phyloP scores from a whole-genome alignment of 2,113 vertebrate genomes.

The Dicaeum eximium region DNA sequence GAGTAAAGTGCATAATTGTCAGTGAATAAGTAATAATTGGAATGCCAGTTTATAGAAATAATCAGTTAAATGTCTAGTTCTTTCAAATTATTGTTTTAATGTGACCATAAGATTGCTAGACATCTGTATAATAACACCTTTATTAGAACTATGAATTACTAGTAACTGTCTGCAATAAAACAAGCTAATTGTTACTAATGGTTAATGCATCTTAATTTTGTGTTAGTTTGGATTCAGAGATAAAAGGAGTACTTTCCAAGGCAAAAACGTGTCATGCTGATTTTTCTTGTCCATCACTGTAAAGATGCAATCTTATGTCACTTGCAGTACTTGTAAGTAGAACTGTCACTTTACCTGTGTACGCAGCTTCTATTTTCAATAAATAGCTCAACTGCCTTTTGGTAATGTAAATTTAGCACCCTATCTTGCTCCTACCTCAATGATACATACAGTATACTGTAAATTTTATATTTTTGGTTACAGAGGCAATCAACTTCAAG shows the following conservation, averaged over 20 bases:
- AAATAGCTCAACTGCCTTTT: not conserved
- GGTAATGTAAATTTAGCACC: not conserved
- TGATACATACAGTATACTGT: not conserved
- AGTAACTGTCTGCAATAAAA: not conserved
- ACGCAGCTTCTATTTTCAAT: not conserved
- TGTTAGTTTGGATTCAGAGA: not conserved
- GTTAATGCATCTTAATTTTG: not conserved
- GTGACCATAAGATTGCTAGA: not conserved
- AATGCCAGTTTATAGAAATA: not conserved
- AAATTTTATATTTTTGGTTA: not conserved
- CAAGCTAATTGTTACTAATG: not conserved
- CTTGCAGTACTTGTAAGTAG: not conserved
- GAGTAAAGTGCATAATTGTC: not conserved
- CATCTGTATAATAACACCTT: not conserved
- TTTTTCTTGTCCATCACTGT: not conserved
- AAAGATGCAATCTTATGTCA: not conserved
- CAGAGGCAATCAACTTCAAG: not conserved
- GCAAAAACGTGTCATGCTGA: not conserved
- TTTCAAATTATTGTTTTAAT: not conserved
- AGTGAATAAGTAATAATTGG: not conserved
- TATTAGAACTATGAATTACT: not conserved
- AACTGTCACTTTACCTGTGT: not conserved
- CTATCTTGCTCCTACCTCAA: not conserved
- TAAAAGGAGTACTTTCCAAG: not conserved
- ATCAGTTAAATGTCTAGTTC: not conserved